Evolutionary conservation across 2,113 vertebrate species (phyloP).

Genomic region (Podilymbus podiceps): DNA sequence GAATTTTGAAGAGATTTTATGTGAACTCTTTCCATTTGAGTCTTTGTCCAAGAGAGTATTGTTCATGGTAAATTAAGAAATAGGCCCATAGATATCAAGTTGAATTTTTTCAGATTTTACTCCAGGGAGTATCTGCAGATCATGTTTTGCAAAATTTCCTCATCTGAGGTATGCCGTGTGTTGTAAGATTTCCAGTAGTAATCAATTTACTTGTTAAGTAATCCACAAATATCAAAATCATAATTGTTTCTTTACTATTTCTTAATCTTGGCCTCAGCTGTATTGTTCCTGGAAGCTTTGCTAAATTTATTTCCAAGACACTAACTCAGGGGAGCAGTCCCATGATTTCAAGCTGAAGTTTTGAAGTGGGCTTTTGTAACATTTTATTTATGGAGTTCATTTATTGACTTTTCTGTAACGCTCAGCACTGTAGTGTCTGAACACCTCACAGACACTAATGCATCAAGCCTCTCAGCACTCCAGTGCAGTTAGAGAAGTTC

Average conservation of each 20-base stretch:
- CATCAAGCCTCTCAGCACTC: neutral
- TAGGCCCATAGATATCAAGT: neutral
- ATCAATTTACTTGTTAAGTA: neutral
- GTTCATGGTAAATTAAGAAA: neutral
- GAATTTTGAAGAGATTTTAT: neutral
- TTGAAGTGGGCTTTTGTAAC: neutral
- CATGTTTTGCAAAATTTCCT: neutral
- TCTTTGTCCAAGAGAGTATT: neutral
- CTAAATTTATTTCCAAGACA: slow-evolving; percentile 2
- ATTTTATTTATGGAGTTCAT: slow-evolving; percentile 35
- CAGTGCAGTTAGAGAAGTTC: neutral
- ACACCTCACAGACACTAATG: neutral
- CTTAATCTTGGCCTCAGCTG: neutral
- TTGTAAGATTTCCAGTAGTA: neutral
- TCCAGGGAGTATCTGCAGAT: neutral
- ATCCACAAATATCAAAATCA: neutral
- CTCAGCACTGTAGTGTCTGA: neutral
- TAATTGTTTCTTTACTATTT: neutral
- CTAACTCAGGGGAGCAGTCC: neutral
- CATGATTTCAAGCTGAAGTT: neutral
- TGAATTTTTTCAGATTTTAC: neutral
- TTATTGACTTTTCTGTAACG: slow-evolving; percentile 8
- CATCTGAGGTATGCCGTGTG: neutral
- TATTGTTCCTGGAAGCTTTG: slow-evolving; percentile 1
- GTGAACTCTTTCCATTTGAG: neutral